Evolutionary conservation across 2,797 vertebrate species (phyloP).

Genomic region (Gobio occitaniae): DNA sequence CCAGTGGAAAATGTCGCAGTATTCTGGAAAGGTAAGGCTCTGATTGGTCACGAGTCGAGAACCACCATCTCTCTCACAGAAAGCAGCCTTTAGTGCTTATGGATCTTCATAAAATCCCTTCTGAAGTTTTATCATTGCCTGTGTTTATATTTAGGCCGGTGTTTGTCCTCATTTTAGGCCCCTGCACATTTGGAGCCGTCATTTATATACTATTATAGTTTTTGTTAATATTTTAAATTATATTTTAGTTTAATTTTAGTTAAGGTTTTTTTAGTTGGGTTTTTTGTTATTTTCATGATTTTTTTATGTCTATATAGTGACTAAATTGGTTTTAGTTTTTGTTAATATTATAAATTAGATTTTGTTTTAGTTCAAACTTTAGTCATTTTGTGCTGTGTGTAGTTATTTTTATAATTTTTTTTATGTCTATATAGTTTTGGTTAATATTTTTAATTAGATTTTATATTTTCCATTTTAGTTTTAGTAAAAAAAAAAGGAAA

Average conservation of each 20-base stretch:
- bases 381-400: background rate
- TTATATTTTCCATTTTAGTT: too few relatives aligned
- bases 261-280: too few relatives aligned
- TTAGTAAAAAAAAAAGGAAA: too few relatives aligned
- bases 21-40: conserved; percentile 91
- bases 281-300: too few relatives aligned
- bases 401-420: too few relatives aligned
- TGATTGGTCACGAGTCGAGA: conserved; percentile 30
- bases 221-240: background rate
- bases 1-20: conserved; percentile 86
- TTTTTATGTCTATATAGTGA: too few relatives aligned
- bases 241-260: background rate
- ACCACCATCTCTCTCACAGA: background rate
- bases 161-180: background rate
- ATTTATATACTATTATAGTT: background rate
- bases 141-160: background rate
- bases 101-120: background rate
- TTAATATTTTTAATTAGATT: too few relatives aligned
- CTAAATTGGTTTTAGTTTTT: too few relatives aligned
- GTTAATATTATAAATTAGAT: too few relatives aligned
- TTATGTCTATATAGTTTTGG: too few relatives aligned
- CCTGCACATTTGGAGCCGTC: background rate
- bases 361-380: background rate
- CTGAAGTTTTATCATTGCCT: background rate
- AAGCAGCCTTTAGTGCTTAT: background rate